Base-by-base conservation (phyloP, 2,888 invertebrate genomes). In the Caenorhabditis macrosperma region DNA sequence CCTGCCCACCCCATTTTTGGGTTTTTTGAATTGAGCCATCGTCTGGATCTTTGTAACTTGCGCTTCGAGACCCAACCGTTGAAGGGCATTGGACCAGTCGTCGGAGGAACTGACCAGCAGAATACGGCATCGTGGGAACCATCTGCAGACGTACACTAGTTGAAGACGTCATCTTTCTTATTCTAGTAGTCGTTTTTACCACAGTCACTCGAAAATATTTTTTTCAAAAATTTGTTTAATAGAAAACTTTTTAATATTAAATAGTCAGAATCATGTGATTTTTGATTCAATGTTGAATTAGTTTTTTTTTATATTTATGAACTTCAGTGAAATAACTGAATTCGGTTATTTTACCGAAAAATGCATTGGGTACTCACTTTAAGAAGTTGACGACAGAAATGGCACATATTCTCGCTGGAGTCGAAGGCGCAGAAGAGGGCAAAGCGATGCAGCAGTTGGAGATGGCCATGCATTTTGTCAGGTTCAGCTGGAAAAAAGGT, bases 361-460 rank as follows among this genome's bases (percentile, higher is more conserved):
- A n/a, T n/a, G n/a, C n/a, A n/a, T 60, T 46, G 2, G 20, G 0
- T 59, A 44, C 46, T 6, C 7, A 78, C 78, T 68, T 78, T 6
- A 78, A 26, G 28, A 75, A 79, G 48, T 79, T 79, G 48, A 68
- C 54, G 10, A 50, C 68, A 1, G 68, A 59, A 41, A 75, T 60
- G 2, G 79, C 63, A 10, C 52, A 59, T 3, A 79, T 60, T 41
- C 35, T 33, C 17, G 69, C 41, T n/a, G 68, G 54, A 22, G 75
- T 35, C 15, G 80, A 71, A 0, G 75, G 66, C 24, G 75, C 30
- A 1, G 59, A 55, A 5, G 80, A n/a, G 4, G 80, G 80, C 22
- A 80, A 17, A 9, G 80, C 75, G 7, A 80, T 55, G 26, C 80
- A 75, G 17, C 64, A 68, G 28, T 80, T 80, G 10, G 67, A 60